A percentile compares a stretch with the other conserved stretches of the same genome.
Evolutionary conservation across 1,140 invertebrate genomes (phyloP).

Genomic region (Potamilus streckersoni): DNA sequence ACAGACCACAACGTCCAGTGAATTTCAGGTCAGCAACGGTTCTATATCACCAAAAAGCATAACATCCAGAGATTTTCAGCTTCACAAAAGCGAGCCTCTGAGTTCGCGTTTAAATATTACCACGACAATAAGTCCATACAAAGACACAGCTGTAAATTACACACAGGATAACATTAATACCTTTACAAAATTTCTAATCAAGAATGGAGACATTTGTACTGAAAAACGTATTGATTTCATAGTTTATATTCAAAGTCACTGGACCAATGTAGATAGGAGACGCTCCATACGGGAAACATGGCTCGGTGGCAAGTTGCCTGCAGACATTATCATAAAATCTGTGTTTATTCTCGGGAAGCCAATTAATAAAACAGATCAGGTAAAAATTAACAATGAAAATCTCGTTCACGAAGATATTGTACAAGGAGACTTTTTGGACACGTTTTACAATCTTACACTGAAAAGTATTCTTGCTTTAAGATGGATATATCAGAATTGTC

Average conservation of each 20-base stretch:
- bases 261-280: conserved; percentile 26
- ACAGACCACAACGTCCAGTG: too few species aligned
- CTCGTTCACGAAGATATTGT: conserved; percentile 58
- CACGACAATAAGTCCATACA: too few species aligned
- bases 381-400: conserved; percentile 42
- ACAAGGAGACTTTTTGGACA: conserved; percentile 55
- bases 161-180: too few species aligned
- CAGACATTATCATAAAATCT: conserved; percentile 32
- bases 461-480: conserved; percentile 84
- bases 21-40: too few species aligned
- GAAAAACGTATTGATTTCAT: conserved; percentile 8
- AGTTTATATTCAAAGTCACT: conserved; percentile 23
- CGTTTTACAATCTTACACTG: conserved; percentile 50
- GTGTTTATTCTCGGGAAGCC: conserved; percentile 80
- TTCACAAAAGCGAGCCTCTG: too few species aligned
- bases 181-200: too few species aligned
- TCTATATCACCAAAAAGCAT: too few species aligned
- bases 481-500: conserved; percentile 80
- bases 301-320: conserved; percentile 29
- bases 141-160: too few species aligned
- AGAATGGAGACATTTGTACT: too few species aligned
- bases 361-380: conserved; percentile 44
- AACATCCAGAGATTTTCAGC: too few species aligned
- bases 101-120: too few species aligned
- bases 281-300: conserved; percentile 50